A percentile compares a stretch with the other conserved stretches of the same genome.
These are phyloP conservation scores for Stomatorhinus walkeri DNA, from an alignment of 2,797 vertebrate species.

Conservation along the genomic window DNA sequence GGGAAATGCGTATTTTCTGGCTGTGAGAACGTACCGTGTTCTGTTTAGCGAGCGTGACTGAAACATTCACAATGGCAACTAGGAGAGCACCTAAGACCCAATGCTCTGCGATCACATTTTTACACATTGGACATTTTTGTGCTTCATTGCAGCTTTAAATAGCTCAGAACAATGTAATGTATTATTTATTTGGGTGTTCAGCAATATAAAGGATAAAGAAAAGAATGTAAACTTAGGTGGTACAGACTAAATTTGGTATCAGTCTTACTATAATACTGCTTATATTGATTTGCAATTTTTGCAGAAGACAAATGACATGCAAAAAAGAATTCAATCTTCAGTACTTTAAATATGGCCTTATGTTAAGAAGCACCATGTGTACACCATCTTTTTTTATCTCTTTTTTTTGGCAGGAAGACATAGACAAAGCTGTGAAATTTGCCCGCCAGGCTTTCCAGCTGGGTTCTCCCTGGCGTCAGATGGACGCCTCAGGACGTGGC, in stretches of 20 bases:
- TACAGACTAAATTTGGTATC: background rate
- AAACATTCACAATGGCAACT: background rate
- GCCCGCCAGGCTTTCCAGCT: conserved; percentile 74
- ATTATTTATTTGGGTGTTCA: background rate
- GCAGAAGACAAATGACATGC: background rate
- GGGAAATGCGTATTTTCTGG: background rate
- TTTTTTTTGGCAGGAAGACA: conserved; percentile 57
- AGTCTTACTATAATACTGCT: background rate
- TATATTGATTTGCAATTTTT: background rate
- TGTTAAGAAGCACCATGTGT: background rate
- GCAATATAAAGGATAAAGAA: background rate
- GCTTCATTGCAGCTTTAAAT: background rate
- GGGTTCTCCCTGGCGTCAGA: conserved; percentile 75
- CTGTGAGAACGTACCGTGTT: background rate
- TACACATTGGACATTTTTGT: background rate
- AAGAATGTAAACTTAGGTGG: background rate
- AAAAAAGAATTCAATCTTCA: background rate
- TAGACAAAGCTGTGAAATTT: conserved; percentile 73
- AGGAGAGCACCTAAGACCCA: background rate
- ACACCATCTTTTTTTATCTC: background rate
- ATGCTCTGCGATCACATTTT: background rate
- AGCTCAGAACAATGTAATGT: background rate
- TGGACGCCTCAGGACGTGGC: conserved; percentile 78
- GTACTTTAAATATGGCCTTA: background rate
- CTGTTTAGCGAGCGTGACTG: background rate